Base-by-base conservation (phyloP, 2,113 vertebrate species). In the Rhinogobius similis region DNA sequence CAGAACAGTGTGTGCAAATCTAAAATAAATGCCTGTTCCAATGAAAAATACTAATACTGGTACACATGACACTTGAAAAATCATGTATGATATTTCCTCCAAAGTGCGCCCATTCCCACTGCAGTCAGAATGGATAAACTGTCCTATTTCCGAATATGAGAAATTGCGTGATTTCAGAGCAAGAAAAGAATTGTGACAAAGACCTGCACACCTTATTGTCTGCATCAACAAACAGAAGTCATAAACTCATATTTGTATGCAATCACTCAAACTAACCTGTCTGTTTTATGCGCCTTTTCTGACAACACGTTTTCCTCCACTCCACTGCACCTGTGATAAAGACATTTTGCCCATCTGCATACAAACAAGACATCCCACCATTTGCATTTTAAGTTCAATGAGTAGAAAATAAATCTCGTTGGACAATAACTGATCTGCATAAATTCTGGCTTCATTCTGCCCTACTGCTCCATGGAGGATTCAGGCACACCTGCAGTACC, bases 341-440 rank as follows among this genome's bases (percentile, higher is more conserved):
- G 75, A 71, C 64, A 14, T 79, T 84, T 81, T 61, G 56, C 67
- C 67, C 39, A 73, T 80, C 74, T 70, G 76, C 72, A 84, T 85
- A 46, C 79, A 83, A 82, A 79, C 63, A 76, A 77, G 74, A 73
- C 72, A 79, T 58, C 38, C 48, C 43, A 39, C 36, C 10, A 76
- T 86, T 75, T 86, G 64, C 70, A 82, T 82, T 80, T 68, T 46
- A 48, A 77, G 67, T 74, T 72, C 69, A 69, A 62, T 29, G 64
- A 65, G 52, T 44, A 67, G 73, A 63, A 75, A 77, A 77, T 72
- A 68, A 82, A 85, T 78, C 72, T 44, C 0, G 13, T 65, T 26
- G 59, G 70, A 69, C 24, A 82, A 76, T 53, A 81, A 73, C 70
- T 65, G 61, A 41, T 29, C 50, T 62, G 16, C 72, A 73, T 75